Base-by-base conservation (phyloP, 2,113 vertebrate species). In the Triplophysa dalaica region DNA sequence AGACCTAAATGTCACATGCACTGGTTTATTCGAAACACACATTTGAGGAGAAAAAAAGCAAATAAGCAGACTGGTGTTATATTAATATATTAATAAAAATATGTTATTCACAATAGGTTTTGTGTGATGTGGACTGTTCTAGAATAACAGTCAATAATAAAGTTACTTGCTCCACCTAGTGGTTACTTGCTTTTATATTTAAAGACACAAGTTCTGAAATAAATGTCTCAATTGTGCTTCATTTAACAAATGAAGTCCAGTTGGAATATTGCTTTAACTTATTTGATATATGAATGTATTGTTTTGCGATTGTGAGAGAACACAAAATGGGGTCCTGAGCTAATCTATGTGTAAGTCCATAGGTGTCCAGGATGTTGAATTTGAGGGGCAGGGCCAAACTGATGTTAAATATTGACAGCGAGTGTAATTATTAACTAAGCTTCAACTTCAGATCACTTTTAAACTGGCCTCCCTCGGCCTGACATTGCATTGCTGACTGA, bases 381-480 rank as follows among this genome's bases (percentile, higher is more conserved):
- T 61, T 87, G 58, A 89, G 90, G 91, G 93, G 91, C 90, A 87
- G 90, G 91, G 90, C 89, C 43, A 75, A 21, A 76, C 58, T 83
- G 87, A 89, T 89, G 92, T 93, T 92, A 94, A 94, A 93, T 91
- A 93, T 94, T 94, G 87, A 93, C 89, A 50, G 60, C 88, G 12
- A 67, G 85, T 89, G 81, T 93, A 93, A 94, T 93, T 83, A 94
- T 94, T 94, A 94, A 94, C 91, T 83, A 67, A 78, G 81, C 86
- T 80, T 82, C 85, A 88, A 87, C 85, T 83, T 87, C 90, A 81
- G 86, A 83, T 88, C 87, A 83, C 86, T 85, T 88, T 92, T 91
- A 93, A 91, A 90, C 91, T 81, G 91, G 84, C 86, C 85, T 75
- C 87, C 79, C 85, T 84, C 86, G 80, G 77, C 68, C 82, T 88